A percentile compares a stretch with the other conserved stretches of the same genome.
These are phyloP conservation scores for Anniella stebbinsi DNA, from an alignment of 2,797 vertebrate genomes.

Conservation along the genomic window DNA sequence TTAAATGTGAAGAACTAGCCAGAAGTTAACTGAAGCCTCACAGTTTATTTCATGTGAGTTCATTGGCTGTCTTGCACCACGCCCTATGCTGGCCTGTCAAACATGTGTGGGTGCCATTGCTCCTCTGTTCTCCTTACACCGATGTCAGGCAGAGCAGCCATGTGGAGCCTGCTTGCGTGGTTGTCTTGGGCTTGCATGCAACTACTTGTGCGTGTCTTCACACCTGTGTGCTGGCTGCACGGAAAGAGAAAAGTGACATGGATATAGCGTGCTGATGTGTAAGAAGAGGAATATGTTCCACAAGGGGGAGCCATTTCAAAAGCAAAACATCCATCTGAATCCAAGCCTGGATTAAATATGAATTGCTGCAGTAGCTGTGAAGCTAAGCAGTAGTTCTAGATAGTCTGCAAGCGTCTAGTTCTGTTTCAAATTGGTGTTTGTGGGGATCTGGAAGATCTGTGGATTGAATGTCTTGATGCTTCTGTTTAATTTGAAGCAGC, in stretches of 20 bases:
- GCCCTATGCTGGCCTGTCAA: background rate
- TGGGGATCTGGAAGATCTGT: background rate
- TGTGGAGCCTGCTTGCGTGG: background rate
- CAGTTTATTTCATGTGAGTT: too few species aligned
- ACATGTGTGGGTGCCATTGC: background rate
- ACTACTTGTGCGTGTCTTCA: background rate
- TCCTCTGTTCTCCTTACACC: background rate
- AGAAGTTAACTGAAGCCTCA: background rate
- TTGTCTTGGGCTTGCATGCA: background rate
- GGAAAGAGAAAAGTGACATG: background rate
- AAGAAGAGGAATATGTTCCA: background rate
- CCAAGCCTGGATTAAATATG: background rate
- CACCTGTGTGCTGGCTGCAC: too few species aligned
- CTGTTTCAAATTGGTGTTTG: background rate
- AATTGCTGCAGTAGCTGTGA: background rate
- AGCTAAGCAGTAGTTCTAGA: background rate
- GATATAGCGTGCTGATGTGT: background rate
- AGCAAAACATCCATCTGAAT: background rate
- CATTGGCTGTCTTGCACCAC: background rate
- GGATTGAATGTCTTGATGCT: background rate
- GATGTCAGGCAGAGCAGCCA: background rate
- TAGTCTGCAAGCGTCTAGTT: background rate
- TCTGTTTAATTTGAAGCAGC: background rate
- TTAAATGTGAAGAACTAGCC: background rate
- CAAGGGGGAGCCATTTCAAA: conserved; percentile 19